A percentile compares a stretch with the other conserved stretches of the same genome.
These are phyloP conservation scores for Radopholus similis DNA, from an alignment of 1,140 invertebrate species.

Conservation along the genomic window DNA sequence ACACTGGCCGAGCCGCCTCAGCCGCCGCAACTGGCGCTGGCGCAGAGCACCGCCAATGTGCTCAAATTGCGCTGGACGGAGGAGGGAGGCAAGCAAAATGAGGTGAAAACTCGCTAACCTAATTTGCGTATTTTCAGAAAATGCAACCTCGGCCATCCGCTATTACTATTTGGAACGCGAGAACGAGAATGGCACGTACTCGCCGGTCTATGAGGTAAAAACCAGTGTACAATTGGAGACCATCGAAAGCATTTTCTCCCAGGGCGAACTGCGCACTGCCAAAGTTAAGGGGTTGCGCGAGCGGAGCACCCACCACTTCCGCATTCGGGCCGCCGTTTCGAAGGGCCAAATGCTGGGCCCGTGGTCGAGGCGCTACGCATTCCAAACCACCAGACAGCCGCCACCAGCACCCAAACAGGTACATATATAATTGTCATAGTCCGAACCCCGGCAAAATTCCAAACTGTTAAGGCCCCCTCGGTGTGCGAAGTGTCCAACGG, in stretches of 20 bases:
- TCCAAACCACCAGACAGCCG: slow-evolving; percentile 32
- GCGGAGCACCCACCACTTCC: slow-evolving; percentile 40
- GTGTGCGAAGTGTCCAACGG: slow-evolving; percentile 31
- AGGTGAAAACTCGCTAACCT: neutral
- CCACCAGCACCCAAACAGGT: slow-evolving; percentile 36
- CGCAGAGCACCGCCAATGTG: slow-evolving; percentile 33
- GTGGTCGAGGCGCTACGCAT: slow-evolving; percentile 17
- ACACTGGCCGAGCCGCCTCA: slow-evolving; percentile 41
- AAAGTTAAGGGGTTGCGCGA: slow-evolving; percentile 49
- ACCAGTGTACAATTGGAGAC: too few species aligned
- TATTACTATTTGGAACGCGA: slow-evolving; percentile 54
- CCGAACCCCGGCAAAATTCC: slow-evolving; percentile 24
- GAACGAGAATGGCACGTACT: slow-evolving; percentile 51
- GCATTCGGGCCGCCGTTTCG: slow-evolving; percentile 44
- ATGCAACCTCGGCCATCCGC: neutral
- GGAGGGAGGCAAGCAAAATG: neutral
- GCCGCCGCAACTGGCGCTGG: slow-evolving; percentile 30
- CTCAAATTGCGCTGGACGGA: slow-evolving; percentile 51
- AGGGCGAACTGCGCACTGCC: slow-evolving; percentile 40
- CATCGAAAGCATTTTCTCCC: too few species aligned
- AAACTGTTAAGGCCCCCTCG: slow-evolving; percentile 31
- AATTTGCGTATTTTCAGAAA: neutral
- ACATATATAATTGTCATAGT: slow-evolving; percentile 22
- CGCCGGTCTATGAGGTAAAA: slow-evolving; percentile 46
- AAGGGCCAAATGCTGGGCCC: slow-evolving; percentile 12